phyloP scores from a whole-genome alignment of 2,113 vertebrate genomes.

The Camelus dromedarius region DNA sequence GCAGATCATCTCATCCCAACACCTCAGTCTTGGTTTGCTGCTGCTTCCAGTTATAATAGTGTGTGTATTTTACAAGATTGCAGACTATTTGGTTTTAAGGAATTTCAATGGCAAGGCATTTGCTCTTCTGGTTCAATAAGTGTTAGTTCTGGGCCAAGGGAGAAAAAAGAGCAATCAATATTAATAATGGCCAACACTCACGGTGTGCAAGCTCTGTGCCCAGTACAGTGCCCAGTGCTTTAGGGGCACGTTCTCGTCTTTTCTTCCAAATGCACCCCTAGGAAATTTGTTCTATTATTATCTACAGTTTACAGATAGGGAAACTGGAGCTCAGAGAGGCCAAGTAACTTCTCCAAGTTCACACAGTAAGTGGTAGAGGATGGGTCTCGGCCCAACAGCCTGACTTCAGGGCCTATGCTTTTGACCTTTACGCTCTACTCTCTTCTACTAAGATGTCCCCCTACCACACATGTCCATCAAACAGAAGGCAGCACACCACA shows the following conservation, averaged over 20 bases:
- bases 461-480: neutral
- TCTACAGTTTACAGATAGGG: neutral
- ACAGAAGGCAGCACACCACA: neutral
- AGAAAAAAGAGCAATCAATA: neutral
- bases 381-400: neutral
- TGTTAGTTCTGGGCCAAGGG: constrained; percentile 20
- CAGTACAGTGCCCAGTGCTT: neutral
- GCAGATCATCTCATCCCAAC: fast-evolving
- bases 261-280: neutral
- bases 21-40: too few species aligned
- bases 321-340: neutral
- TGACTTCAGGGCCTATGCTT: neutral
- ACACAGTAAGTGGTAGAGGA: neutral
- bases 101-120: neutral
- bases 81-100: neutral
- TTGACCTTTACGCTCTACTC: neutral
- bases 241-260: neutral
- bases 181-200: neutral
- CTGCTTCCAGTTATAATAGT: neutral
- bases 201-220: neutral
- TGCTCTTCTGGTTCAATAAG: neutral
- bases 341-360: neutral
- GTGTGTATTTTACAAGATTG: neutral
- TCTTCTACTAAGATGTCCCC: neutral
- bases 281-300: neutral